Conservation (phyloP, 1,140 invertebrate genomes). For the Asbolus verrucosus region DNA sequence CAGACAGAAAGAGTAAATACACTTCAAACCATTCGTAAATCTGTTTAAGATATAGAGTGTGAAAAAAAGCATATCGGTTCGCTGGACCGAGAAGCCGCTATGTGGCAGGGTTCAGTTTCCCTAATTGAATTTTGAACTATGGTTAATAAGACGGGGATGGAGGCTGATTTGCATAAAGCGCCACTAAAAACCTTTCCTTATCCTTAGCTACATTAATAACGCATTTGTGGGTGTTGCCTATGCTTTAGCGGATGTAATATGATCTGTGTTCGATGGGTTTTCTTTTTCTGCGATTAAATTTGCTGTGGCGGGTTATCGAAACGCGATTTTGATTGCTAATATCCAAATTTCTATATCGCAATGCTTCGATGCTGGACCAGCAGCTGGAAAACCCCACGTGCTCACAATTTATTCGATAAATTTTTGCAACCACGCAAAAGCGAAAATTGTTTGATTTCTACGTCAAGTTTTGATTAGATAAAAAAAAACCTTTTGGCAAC, state of each 20-base stretch:
- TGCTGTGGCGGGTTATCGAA: too few relatives aligned
- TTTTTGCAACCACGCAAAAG: too few relatives aligned
- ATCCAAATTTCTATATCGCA: too few relatives aligned
- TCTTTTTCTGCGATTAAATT: constrained; percentile 9
- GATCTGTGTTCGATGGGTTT: too few relatives aligned
- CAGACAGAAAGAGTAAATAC: background rate
- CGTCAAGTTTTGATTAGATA: too few relatives aligned
- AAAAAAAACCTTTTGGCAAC: too few relatives aligned
- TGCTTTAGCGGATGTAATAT: background rate
- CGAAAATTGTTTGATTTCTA: too few relatives aligned
- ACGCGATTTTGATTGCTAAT: too few relatives aligned
- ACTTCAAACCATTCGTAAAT: background rate
- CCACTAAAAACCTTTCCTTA: constrained; percentile 12
- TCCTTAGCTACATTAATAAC: constrained; percentile 20
- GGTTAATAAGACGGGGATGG: background rate
- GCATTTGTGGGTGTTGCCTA: background rate
- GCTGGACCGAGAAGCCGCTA: background rate
- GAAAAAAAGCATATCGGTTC: background rate
- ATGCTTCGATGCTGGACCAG: too few relatives aligned
- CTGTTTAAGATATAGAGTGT: background rate
- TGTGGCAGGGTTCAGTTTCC: background rate
- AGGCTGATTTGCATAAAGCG: background rate
- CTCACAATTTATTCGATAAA: too few relatives aligned
- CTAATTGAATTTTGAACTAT: constrained; percentile 27
- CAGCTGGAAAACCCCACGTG: too few relatives aligned